Evolutionary conservation across 2,113 vertebrate species (phyloP).

Genomic region (Corythornis vintsioides): DNA sequence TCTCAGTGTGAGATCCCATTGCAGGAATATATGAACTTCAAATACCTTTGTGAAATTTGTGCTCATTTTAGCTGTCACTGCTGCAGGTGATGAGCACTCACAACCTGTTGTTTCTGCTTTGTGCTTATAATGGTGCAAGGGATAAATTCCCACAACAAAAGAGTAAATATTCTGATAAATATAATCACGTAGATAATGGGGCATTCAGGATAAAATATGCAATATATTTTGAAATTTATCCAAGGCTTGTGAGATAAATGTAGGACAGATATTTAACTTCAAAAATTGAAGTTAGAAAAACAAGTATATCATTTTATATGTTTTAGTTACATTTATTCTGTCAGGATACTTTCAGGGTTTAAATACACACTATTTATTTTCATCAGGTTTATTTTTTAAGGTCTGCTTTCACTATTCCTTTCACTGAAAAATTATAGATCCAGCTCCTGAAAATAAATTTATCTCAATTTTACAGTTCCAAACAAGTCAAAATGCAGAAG

Average conservation of each 20-base stretch:
- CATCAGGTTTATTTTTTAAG: not conserved
- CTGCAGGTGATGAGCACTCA: slow-evolving; percentile 38
- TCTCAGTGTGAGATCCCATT: slow-evolving; percentile 55
- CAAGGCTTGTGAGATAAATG: not conserved
- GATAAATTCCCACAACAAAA: not conserved
- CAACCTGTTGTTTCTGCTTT: slow-evolving; percentile 41
- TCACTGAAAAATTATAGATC: not conserved
- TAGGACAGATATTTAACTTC: not conserved
- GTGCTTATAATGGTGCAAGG: not conserved
- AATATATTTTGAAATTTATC: not conserved
- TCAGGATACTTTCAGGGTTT: not conserved
- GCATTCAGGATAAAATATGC: not conserved
- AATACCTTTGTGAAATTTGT: slow-evolving; percentile 58
- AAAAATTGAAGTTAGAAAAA: not conserved
- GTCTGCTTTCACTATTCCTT: not conserved
- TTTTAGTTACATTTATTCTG: not conserved
- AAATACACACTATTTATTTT: not conserved
- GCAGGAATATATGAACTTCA: slow-evolving; percentile 44
- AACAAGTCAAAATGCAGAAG: not conserved
- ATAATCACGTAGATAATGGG: not conserved
- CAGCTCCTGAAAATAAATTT: not conserved
- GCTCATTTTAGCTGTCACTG: slow-evolving; percentile 48
- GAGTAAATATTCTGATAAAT: not conserved
- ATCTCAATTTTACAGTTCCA: not conserved
- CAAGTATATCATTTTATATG: not conserved